phyloP scores from a whole-genome alignment of 2,113 vertebrate species.

The Chelonoidis abingdonii region DNA sequence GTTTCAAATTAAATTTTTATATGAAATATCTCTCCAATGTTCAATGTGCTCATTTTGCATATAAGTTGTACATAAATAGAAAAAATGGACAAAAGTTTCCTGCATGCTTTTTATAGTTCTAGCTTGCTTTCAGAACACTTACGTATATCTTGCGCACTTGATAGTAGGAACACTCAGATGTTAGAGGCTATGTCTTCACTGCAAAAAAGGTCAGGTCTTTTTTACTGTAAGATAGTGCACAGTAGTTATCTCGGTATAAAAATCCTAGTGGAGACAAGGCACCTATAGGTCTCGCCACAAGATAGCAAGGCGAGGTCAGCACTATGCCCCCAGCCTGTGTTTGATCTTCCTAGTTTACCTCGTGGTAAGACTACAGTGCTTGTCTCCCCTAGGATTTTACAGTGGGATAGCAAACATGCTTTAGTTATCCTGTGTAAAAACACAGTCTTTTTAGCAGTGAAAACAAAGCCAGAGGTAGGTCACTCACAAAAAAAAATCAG shows the following conservation, averaged over 20 bases:
- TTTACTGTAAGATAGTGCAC: not conserved
- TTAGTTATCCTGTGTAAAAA: not conserved
- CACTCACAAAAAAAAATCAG: not conserved
- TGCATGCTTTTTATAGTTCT: conserved; percentile 12
- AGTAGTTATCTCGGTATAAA: not conserved
- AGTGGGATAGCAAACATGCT: not conserved
- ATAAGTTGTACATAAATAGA: not conserved
- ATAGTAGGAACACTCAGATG: not conserved
- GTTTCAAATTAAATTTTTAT: not conserved
- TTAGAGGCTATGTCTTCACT: not conserved
- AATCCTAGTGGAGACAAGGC: not conserved
- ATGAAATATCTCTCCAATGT: not conserved
- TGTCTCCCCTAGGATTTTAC: not conserved
- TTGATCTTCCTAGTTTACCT: not conserved
- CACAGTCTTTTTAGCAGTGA: not conserved
- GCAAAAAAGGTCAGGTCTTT: not conserved
- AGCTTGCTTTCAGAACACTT: conserved; percentile 4
- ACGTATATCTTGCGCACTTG: not conserved
- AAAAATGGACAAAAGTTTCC: conserved; percentile 22
- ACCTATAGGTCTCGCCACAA: not conserved
- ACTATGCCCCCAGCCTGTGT: not conserved
- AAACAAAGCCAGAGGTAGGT: not conserved
- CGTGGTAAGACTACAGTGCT: not conserved
- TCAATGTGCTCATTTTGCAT: not conserved
- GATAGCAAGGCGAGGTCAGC: not conserved